Evolutionary conservation across 2,113 vertebrate genomes (phyloP).

Genomic region (Empidonax traillii): DNA sequence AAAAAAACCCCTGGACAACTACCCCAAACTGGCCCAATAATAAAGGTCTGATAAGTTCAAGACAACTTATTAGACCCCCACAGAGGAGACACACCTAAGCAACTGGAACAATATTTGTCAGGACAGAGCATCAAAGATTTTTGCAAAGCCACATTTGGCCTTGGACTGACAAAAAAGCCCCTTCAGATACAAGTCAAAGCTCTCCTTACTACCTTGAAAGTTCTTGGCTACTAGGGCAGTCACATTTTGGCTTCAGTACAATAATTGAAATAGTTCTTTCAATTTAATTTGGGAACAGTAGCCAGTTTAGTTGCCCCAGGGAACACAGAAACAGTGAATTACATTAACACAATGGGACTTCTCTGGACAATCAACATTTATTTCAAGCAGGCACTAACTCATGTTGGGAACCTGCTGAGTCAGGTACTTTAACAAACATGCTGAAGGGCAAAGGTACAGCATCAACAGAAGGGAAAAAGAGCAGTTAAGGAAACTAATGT

Average conservation of each 20-base stretch:
- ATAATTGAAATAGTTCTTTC: slow-evolving; percentile 31
- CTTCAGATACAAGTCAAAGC: not conserved
- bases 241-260: not conserved
- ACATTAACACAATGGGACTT: slow-evolving; percentile 49
- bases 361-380: slow-evolving; percentile 47
- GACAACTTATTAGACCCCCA: not conserved
- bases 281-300: slow-evolving; percentile 37
- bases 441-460: slow-evolving; percentile 43
- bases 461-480: slow-evolving; percentile 2
- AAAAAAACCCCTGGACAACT: not conserved
- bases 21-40: not conserved
- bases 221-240: not conserved
- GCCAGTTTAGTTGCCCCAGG: slow-evolving; percentile 25
- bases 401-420: slow-evolving; percentile 48
- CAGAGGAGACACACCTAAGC: not conserved
- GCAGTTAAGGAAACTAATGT: not conserved
- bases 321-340: slow-evolving; percentile 49
- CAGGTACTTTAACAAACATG: slow-evolving; percentile 47
- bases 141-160: not conserved
- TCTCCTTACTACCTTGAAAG: not conserved
- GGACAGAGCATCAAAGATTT: not conserved
- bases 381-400: slow-evolving; percentile 45
- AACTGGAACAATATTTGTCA: not conserved
- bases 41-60: not conserved
- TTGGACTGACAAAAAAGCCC: not conserved